Conservation (phyloP, 2,113 vertebrate species). For the Corvus cornix region DNA sequence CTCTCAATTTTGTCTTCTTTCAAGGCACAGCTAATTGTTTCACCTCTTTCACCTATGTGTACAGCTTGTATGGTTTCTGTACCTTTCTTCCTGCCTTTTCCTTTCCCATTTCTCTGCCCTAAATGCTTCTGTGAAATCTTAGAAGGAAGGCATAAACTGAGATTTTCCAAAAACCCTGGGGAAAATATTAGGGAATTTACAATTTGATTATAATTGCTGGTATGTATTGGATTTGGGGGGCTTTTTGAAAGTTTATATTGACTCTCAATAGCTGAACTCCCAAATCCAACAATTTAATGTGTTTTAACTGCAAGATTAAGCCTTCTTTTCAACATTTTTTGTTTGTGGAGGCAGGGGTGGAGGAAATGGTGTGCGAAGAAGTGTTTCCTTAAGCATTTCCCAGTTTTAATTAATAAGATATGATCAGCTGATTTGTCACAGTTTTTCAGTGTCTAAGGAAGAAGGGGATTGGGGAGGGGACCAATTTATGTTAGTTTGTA, state of each 20-base stretch:
- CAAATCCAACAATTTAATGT: neutral
- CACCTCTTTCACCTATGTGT: neutral
- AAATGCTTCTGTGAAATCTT: neutral
- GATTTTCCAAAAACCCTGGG: neutral
- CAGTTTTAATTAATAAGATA: neutral
- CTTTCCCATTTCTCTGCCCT: neutral
- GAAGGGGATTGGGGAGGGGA: neutral
- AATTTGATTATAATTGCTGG: neutral
- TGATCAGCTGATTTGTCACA: neutral
- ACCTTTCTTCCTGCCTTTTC: neutral
- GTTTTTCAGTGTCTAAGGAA: neutral
- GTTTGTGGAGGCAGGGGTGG: rapidly evolving
- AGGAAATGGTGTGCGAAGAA: neutral
- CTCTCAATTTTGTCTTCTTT: neutral
- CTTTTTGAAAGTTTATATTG: neutral
- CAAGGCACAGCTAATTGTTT: neutral
- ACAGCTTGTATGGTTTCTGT: neutral
- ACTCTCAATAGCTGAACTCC: neutral
- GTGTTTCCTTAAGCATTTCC: neutral
- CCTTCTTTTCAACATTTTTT: neutral
- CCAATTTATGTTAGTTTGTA: neutral
- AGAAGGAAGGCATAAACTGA: neutral
- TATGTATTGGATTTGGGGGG: neutral
- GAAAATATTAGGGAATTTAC: neutral
- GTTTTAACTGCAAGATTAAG: neutral